These are phyloP conservation scores for Mastacembelus armatus DNA, from an alignment of 2,797 vertebrate genomes.

Conservation along the genomic window DNA sequence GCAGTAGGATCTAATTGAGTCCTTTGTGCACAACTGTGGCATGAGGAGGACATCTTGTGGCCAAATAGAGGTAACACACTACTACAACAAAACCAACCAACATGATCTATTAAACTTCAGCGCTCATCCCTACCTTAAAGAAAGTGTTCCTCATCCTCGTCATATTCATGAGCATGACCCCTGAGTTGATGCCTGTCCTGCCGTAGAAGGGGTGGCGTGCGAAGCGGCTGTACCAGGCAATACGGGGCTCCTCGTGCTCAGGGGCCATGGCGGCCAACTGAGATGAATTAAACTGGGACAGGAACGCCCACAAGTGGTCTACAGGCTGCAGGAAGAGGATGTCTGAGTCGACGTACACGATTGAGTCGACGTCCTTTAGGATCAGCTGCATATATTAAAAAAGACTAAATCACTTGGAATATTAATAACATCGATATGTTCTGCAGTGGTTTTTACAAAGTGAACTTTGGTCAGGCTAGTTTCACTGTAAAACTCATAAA, in stretches of 20 bases:
- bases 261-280: constrained; percentile 95
- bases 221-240: constrained; percentile 98
- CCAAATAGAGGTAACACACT: constrained; percentile 17
- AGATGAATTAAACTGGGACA: constrained; percentile 88
- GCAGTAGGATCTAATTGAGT: not conserved
- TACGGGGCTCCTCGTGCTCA: constrained; percentile 93
- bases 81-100: not conserved
- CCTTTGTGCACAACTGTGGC: not conserved
- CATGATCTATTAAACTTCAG: not conserved
- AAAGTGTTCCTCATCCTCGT: constrained; percentile 90
- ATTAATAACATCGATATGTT: not conserved
- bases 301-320: constrained; percentile 90
- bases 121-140: constrained; percentile 85
- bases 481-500: too few species aligned
- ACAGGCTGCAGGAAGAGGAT: constrained; percentile 93
- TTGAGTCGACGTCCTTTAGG: constrained; percentile 89
- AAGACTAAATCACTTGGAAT: not conserved
- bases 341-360: constrained; percentile 94
- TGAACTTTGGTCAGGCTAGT: too few species aligned
- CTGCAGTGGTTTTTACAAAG: not conserved
- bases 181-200: constrained; percentile 92
- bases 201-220: constrained; percentile 95
- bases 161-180: constrained; percentile 98
- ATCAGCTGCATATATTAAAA: constrained; percentile 83
- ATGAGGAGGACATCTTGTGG: constrained; percentile 69